Evolutionary conservation across 2,113 vertebrate species (phyloP), one percentile per base, ranked within the genome.

Genomic region (Carassius auratus): DNA sequence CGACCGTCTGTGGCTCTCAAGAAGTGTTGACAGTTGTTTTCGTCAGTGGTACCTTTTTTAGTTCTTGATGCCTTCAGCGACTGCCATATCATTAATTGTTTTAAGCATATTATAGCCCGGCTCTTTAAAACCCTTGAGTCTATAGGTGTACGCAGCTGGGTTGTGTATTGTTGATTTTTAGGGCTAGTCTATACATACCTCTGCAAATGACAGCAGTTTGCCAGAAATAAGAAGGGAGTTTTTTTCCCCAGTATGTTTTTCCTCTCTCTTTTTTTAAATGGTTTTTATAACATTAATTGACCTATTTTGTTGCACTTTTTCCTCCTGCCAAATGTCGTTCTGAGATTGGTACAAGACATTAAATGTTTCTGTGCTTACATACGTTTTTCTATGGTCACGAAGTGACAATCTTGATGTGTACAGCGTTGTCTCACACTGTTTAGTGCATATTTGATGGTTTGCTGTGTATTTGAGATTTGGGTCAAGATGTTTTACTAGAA

Each of bases 1-100:
- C 81, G 88, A 88, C 87, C 84, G 33, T 81, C 23, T 85, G 88
- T 89, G 88, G 85, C 80, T 92, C 76, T 85, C 14, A 59, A 86
- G 45, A 91, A 88, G 79, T 90, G 90, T 88, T 87, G 83, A 52
- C 84, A 64, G 85, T 88, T 79, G 74, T 83, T 82, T 87, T 84
- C 38, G 80, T 86, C 89, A 90, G 86, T 93, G 93, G 87, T 93
- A 91, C 91, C 92, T 69, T 66, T 69, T 38, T 80, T 8, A 48
- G 26, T 83, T 88, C 59, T 81, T 14, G 57, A 80, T 84, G 84
- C 84, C 85, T 85, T 88, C 26, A 26, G 79, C 17, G 77, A 80
- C 59, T 80, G 77, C 77, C 38, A 26, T 80, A 59, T 26, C 77
- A 64, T 80, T 52, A 15, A 52, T 5, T 52, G 50, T 15, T 52